Percentiles rank a stretch among this genome's conserved stretches.
Conservation (phyloP, 2,797 vertebrate genomes). For the Helostoma temminkii region DNA sequence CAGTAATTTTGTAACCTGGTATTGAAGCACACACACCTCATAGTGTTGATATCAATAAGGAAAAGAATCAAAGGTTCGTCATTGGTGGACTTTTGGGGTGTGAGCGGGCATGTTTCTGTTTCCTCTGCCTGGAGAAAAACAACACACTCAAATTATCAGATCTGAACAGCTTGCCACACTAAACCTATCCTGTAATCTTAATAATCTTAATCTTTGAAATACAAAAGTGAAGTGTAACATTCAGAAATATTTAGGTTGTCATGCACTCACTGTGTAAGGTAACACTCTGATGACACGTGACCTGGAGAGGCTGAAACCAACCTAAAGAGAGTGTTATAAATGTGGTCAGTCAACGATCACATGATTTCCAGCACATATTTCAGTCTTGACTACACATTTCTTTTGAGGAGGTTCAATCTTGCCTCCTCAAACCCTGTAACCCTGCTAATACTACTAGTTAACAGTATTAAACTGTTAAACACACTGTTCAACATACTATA, state of each 20-base stretch:
- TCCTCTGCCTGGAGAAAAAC: constrained; percentile 73
- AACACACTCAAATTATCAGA: constrained; percentile 2
- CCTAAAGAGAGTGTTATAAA: constrained; percentile 61
- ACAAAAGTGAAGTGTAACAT: background rate
- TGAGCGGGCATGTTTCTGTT: constrained; percentile 68
- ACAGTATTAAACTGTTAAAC: no score
- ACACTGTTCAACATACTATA: no score
- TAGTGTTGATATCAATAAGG: constrained; percentile 69
- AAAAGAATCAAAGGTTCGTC: constrained; percentile 82
- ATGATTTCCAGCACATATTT: background rate
- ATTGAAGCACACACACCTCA: constrained; percentile 68
- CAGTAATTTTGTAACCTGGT: background rate
- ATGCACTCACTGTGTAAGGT: constrained; percentile 85
- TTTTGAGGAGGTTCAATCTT: no score
- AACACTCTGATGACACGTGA: constrained; percentile 82
- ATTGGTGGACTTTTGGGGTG: constrained; percentile 30
- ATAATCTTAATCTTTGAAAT: no score
- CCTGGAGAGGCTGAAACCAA: constrained; percentile 88
- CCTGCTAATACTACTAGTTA: no score
- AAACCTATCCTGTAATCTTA: background rate
- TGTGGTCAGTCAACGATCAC: background rate
- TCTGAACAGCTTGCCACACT: background rate
- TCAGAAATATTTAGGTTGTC: background rate
- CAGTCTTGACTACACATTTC: no score
- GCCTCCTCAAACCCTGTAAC: no score